phyloP scores from a whole-genome alignment of 2,113 vertebrate genomes.

The Lasiurus cinereus region DNA sequence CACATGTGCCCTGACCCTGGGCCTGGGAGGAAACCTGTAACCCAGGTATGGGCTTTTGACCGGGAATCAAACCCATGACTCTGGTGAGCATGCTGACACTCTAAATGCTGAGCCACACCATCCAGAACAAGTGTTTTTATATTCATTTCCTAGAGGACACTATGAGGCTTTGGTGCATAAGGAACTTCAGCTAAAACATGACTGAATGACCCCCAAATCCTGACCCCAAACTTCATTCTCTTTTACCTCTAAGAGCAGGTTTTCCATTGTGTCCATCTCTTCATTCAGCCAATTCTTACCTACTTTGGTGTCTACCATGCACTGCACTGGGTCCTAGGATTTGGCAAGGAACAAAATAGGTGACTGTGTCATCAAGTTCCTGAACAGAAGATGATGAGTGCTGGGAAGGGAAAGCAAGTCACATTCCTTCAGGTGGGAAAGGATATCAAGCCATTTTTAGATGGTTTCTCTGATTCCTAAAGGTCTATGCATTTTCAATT shows the following conservation, averaged over 20 bases:
- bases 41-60: too few relatives aligned
- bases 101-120: too few relatives aligned
- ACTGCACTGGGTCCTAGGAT: background rate
- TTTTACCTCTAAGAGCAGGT: background rate
- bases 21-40: too few relatives aligned
- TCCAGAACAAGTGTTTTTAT: too few relatives aligned
- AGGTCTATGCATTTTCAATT: background rate
- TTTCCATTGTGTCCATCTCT: background rate
- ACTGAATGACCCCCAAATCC: background rate
- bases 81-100: too few relatives aligned
- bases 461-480: background rate
- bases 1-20: too few relatives aligned
- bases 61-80: too few relatives aligned
- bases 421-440: background rate
- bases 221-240: background rate
- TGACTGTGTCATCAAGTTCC: too few relatives aligned
- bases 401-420: background rate
- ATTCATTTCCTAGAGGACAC: background rate
- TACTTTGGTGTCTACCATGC: background rate
- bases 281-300: background rate
- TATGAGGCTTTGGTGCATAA: accelerated
- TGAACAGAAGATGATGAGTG: background rate
- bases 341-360: background rate
- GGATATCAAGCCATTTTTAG: background rate
- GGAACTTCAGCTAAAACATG: background rate